Conservation (phyloP, 2,797 vertebrate genomes). For the Falco cherrug region DNA sequence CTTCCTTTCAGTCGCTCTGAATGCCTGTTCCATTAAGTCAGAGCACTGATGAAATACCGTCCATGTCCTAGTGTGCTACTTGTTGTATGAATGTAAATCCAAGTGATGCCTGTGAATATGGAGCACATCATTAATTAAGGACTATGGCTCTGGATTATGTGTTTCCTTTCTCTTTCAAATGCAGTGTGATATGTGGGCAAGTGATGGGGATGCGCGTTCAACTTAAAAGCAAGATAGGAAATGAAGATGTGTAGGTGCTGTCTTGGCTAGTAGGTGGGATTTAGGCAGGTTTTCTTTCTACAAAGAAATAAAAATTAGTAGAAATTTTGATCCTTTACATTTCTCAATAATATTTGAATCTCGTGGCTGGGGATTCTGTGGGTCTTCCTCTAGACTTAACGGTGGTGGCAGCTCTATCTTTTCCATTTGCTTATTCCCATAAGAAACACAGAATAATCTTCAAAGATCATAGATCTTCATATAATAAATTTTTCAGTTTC, state of each 20-base stretch:
- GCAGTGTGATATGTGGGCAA: conserved; percentile 42
- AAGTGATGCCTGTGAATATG: conserved; percentile 26
- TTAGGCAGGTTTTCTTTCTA: conserved; percentile 8
- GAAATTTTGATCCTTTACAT: background rate
- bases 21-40: conserved; percentile 7
- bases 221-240: conserved; percentile 15
- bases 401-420: background rate
- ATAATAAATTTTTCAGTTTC: background rate
- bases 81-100: conserved; percentile 32
- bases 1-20: conserved; percentile 27
- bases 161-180: background rate
- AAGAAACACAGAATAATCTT: conserved; percentile 1
- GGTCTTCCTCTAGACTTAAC: background rate
- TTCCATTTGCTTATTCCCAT: background rate
- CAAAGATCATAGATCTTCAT: background rate
- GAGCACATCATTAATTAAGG: conserved; percentile 54
- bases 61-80: background rate
- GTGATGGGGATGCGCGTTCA: background rate
- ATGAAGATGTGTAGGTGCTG: conserved; percentile 42
- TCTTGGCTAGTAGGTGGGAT: conserved; percentile 23
- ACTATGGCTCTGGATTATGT: conserved; percentile 1
- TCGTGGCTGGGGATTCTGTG: background rate
- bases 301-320: conserved; percentile 22
- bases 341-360: conserved; percentile 14
- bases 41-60: background rate